phyloP scores from a whole-genome alignment of 2,113 vertebrate genomes.

The Pelodiscus sinensis region DNA sequence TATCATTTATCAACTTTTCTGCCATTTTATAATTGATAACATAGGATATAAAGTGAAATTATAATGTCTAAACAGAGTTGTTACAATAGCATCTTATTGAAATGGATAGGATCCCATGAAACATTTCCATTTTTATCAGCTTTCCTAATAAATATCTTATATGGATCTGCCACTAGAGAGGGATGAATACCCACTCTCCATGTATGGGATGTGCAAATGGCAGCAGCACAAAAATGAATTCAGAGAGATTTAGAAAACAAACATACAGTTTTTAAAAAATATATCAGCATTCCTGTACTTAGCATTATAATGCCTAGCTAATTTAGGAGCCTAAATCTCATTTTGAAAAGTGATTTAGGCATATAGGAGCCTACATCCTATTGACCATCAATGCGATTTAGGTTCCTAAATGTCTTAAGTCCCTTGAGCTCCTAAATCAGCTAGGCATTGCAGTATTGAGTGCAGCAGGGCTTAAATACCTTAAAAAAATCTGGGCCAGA shows the following conservation, averaged over 20 bases:
- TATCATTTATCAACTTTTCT: neutral
- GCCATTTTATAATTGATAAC: neutral
- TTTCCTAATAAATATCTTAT: neutral
- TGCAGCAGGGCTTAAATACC: neutral
- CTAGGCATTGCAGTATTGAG: neutral
- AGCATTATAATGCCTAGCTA: neutral
- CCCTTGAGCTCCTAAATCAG: neutral
- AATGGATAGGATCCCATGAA: neutral
- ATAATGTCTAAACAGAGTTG: neutral
- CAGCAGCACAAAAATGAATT: neutral
- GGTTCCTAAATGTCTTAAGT: neutral
- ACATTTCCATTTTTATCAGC: neutral
- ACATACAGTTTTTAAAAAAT: neutral
- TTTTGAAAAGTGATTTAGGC: neutral
- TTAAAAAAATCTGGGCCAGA: neutral
- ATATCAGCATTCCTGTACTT: neutral
- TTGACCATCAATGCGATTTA: neutral
- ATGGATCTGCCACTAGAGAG: neutral
- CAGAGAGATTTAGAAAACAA: neutral
- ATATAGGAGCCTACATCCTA: neutral
- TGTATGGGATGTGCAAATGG: fast-evolving
- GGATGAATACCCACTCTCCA: conserved; percentile 33
- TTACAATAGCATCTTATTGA: neutral
- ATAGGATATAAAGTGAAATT: fast-evolving
- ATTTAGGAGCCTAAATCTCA: neutral